A percentile compares a stretch with the other conserved stretches of the same genome.
Evolutionary conservation across 2,797 vertebrate species (phyloP).

Genomic region (Cossypha caffra): DNA sequence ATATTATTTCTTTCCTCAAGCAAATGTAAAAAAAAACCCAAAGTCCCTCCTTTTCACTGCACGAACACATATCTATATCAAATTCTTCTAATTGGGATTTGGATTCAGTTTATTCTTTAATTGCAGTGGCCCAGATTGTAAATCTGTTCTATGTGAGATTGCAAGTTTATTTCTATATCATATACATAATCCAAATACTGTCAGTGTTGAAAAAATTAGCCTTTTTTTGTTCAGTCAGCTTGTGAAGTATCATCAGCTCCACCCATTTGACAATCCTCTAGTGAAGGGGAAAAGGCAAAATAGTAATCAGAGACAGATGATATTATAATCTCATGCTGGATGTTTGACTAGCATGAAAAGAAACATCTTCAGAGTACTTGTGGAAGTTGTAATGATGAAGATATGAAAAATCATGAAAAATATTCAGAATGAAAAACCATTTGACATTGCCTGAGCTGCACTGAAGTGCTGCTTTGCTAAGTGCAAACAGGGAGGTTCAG

Average conservation of each 20-base stretch:
- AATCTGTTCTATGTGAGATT: background rate
- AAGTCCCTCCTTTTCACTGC: background rate
- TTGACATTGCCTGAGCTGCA: background rate
- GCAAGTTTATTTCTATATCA: background rate
- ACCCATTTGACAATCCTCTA: background rate
- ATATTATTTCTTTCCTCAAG: background rate
- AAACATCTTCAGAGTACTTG: background rate
- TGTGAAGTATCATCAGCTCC: constrained; percentile 11
- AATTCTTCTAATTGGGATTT: background rate
- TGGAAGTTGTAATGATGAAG: background rate
- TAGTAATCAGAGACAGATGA: background rate
- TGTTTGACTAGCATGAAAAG: background rate
- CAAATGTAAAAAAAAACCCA: background rate
- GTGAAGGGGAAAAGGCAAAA: constrained; percentile 2
- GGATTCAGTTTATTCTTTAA: background rate
- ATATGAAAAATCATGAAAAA: constrained; percentile 12
- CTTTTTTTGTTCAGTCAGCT: background rate
- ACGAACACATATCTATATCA: background rate
- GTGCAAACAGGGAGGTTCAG: background rate
- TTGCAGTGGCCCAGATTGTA: background rate
- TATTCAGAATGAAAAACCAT: background rate
- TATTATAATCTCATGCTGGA: constrained; percentile 6
- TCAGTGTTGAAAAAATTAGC: background rate
- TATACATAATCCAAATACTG: background rate
- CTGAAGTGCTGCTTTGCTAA: background rate